These are phyloP conservation scores for Nannobrachium achirus DNA, from an alignment of 2,113 vertebrate species.

Conservation along the genomic window DNA sequence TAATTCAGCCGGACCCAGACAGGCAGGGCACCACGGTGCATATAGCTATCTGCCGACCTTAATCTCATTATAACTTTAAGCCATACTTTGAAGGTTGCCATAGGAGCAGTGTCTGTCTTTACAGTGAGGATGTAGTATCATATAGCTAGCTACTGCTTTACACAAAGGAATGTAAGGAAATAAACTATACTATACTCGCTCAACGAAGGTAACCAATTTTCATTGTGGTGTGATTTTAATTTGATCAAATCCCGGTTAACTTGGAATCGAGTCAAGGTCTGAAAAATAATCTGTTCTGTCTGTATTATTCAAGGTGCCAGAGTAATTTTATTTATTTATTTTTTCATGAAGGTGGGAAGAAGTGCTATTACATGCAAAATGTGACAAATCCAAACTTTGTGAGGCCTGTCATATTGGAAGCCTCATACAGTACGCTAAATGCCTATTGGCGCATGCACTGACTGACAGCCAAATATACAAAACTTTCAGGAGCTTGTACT, in stretches of 20 bases:
- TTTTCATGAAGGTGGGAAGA: neutral
- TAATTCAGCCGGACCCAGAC: conserved; percentile 58
- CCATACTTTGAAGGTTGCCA: conserved; percentile 68
- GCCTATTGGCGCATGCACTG: neutral
- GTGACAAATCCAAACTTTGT: neutral
- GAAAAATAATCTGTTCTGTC: neutral
- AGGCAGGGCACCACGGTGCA: conserved; percentile 44
- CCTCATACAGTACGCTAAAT: neutral
- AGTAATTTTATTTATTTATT: neutral
- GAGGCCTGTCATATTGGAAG: neutral
- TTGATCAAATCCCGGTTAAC: no score
- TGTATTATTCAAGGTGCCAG: neutral
- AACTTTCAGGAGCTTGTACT: conserved; percentile 37
- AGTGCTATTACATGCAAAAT: neutral
- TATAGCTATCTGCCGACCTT: conserved; percentile 65
- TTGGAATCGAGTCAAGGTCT: neutral
- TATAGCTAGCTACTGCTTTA: neutral
- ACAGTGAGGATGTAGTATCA: conserved; percentile 1
- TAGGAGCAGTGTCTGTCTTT: conserved; percentile 40
- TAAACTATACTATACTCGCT: neutral
- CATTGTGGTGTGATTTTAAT: no score
- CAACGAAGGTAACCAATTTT: neutral
- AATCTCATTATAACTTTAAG: conserved; percentile 76
- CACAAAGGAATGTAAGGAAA: neutral
- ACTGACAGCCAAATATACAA: neutral